Evolutionary conservation across 1,140 invertebrate species (phyloP), one percentile per base, ranked within the genome.

Genomic region (Tetragonula clypearis): DNA sequence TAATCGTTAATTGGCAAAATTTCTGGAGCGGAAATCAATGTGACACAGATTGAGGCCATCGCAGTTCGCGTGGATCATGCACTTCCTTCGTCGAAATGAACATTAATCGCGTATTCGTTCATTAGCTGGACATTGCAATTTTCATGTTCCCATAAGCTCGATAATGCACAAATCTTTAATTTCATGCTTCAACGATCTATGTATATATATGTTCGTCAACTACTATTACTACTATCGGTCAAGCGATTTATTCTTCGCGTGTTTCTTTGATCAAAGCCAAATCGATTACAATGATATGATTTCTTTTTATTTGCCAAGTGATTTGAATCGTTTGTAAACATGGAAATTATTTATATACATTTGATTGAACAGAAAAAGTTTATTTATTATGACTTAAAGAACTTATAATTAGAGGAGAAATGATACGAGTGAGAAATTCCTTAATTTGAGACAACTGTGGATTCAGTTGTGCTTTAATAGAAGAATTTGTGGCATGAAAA

Each of bases 11-110:
- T 93, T 92, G 86, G 77, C 62, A 76, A 60, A 90, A 77, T 93
- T 92, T 93, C 88, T 94, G 89, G 93, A 94, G 93, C 93, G 92
- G 88, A 92, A 93, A 94, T 79, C 86, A 79, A 81, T 87, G 91
- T 90, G 91, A 91, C 89, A 89, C 86, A 90, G 87, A 91, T 91
- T 80, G 78, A 81, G 86, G 81, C 82, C 87, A 88, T n/a, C 3
- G 81, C 77, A 72, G 83, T 80, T 55, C 55, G 35, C 85, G 41
- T 65, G 72, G 41, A 35, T 65, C 17, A 35, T 80, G 58, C 53
- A 53, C 53, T 83, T 86, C 65, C 41, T 26, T 41, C 66, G 23
- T 41, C 60, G 41, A 74, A 49, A 74, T 69, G 41, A 75, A 30
- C 76, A 66, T 68, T 89, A 82, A 88, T 72, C 73, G 71, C 56